Evolutionary conservation across 2,888 invertebrate genomes (phyloP).

Genomic region (Itoplectis maculator): DNA sequence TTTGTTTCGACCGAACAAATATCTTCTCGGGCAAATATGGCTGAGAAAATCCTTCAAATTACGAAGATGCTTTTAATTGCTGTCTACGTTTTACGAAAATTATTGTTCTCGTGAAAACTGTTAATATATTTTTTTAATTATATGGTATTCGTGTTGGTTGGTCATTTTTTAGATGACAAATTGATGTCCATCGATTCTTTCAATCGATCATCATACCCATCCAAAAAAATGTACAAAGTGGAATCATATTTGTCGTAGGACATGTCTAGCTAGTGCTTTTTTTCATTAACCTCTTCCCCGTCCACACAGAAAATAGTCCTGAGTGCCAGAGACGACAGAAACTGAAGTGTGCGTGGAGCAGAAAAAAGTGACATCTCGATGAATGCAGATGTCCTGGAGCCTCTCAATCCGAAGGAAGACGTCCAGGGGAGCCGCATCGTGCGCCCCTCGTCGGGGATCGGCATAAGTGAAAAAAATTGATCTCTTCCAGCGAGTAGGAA

Average conservation of each 20-base stretch:
- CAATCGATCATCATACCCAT: neutral
- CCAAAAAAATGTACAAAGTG: neutral
- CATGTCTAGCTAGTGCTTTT: slow-evolving; percentile 47
- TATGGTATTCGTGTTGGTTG: too few species aligned
- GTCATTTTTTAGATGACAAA: too few species aligned
- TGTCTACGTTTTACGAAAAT: too few species aligned
- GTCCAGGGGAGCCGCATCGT: slow-evolving; percentile 21
- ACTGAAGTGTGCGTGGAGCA: slow-evolving; percentile 20
- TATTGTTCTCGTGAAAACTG: too few species aligned
- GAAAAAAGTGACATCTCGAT: slow-evolving; percentile 44
- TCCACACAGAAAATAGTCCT: neutral
- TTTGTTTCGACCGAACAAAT: neutral
- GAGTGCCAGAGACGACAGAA: slow-evolving; percentile 20
- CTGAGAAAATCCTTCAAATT: neutral
- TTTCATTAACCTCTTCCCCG: slow-evolving; percentile 46
- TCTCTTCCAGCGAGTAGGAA: slow-evolving; percentile 45
- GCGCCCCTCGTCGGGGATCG: slow-evolving; percentile 26
- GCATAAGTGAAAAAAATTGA: slow-evolving; percentile 67
- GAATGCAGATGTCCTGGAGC: slow-evolving; percentile 21
- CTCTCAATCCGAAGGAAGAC: slow-evolving; percentile 57
- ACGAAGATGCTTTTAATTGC: too few species aligned
- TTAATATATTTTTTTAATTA: too few species aligned
- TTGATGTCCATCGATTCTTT: slow-evolving; percentile 26
- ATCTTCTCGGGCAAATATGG: neutral
- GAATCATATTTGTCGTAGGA: neutral